Conservation (phyloP, 2,888 invertebrate species). For the Brachyopa scutellaris region DNA sequence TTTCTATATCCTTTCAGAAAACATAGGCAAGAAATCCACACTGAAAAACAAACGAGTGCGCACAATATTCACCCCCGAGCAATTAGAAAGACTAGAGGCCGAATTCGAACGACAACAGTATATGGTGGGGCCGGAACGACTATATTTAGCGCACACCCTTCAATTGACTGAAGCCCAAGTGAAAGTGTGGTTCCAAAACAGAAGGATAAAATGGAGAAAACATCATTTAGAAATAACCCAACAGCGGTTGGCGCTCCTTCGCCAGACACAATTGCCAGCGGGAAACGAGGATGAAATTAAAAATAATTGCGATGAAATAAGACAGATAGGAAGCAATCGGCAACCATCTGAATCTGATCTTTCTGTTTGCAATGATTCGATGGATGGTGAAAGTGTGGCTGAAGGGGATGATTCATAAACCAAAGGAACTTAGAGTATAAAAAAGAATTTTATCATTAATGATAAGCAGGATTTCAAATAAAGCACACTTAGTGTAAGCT, state of each 20-base stretch:
- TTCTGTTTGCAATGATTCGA: conserved; percentile 81
- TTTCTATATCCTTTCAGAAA: conserved; percentile 78
- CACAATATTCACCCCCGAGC: conserved; percentile 98
- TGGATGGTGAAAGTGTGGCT: conserved; percentile 80
- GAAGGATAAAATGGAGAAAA: conserved; percentile 96
- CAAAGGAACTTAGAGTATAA: conserved; percentile 75
- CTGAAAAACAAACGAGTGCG: conserved; percentile 92
- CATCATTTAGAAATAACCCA: conserved; percentile 96
- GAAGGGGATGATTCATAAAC: conserved; percentile 78
- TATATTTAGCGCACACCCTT: conserved; percentile 89
- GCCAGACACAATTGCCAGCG: conserved; percentile 79
- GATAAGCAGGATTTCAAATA: conserved; percentile 48
- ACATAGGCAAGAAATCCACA: conserved; percentile 79
- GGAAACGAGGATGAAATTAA: conserved; percentile 77
- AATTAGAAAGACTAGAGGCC: conserved; percentile 94
- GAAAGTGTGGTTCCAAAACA: conserved; percentile 96
- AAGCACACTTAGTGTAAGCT: conserved; percentile 65
- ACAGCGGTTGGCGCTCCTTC: conserved; percentile 87
- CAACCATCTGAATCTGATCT: conserved; percentile 80
- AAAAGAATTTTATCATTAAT: conserved; percentile 26
- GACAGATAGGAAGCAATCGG: conserved; percentile 59
- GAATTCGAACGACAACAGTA: conserved; percentile 98
- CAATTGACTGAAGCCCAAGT: conserved; percentile 85
- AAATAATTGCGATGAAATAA: conserved; percentile 75
- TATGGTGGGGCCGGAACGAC: conserved; percentile 97